phyloP scores from a whole-genome alignment of 2,888 invertebrate species.

The Acronicta aceris region DNA sequence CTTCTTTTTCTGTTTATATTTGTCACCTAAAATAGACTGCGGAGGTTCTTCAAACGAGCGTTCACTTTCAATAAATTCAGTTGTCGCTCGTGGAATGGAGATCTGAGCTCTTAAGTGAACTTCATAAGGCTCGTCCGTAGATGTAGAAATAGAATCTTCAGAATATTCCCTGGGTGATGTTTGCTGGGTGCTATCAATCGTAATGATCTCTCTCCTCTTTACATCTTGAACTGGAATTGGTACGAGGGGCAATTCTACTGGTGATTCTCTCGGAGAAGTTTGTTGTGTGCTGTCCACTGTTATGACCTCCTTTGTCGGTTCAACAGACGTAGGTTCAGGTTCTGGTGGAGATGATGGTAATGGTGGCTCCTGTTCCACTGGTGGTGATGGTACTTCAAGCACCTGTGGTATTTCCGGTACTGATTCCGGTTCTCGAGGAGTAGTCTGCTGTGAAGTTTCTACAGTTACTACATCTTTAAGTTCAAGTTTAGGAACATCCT shows the following conservation, averaged over 20 bases:
- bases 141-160: slow-evolving; percentile 84
- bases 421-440: slow-evolving; percentile 58
- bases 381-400: slow-evolving; percentile 7
- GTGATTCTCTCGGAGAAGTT: slow-evolving; percentile 88
- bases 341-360: not conserved
- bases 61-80: slow-evolving; percentile 81
- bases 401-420: slow-evolving; percentile 14
- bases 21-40: slow-evolving; percentile 73
- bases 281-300: slow-evolving; percentile 76
- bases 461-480: slow-evolving; percentile 59
- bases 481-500: slow-evolving; percentile 49
- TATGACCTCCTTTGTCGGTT: slow-evolving; percentile 50
- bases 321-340: slow-evolving; percentile 25
- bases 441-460: slow-evolving; percentile 73
- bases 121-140: slow-evolving; percentile 89
- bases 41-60: slow-evolving; percentile 71
- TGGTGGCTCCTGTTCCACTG: slow-evolving; percentile 1
- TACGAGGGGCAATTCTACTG: slow-evolving; percentile 39
- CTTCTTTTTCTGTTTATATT: slow-evolving; percentile 79
- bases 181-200: slow-evolving; percentile 73
- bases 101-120: slow-evolving; percentile 90
- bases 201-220: slow-evolving; percentile 59
- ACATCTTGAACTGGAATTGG: slow-evolving; percentile 58
- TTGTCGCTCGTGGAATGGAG: slow-evolving; percentile 84
- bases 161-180: slow-evolving; percentile 89